Evolutionary conservation across 1,140 invertebrate genomes (phyloP).

Genomic region (Pissodes strobi): DNA sequence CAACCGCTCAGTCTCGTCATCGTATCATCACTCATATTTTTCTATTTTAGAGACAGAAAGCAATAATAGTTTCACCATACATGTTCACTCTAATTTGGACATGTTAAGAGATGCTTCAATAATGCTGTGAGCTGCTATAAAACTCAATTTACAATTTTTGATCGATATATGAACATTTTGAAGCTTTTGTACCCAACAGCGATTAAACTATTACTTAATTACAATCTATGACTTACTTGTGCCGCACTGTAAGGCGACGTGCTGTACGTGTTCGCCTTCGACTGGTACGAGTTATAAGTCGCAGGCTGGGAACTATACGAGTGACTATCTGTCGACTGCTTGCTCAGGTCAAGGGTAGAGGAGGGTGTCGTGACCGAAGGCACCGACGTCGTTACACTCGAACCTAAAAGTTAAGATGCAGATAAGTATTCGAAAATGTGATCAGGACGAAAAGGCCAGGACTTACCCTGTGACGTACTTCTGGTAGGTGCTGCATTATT

Average conservation of each 20-base stretch:
- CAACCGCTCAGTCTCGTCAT: conserved; percentile 28
- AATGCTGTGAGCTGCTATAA: too few relatives aligned
- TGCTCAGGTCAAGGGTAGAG: conserved; percentile 43
- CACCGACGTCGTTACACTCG: conserved; percentile 4
- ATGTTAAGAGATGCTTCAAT: too few relatives aligned
- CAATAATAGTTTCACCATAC: too few relatives aligned
- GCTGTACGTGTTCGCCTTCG: conserved; percentile 48
- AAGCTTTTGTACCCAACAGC: neutral
- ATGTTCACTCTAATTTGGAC: too few relatives aligned
- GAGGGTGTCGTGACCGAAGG: conserved; percentile 34
- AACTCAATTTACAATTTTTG: too few relatives aligned
- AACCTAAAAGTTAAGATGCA: neutral
- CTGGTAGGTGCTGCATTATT: conserved; percentile 39
- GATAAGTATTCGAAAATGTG: neutral
- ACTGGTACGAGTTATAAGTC: conserved; percentile 49
- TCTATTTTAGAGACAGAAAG: too few relatives aligned
- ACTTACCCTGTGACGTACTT: conserved; percentile 28
- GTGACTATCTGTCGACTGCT: conserved; percentile 45
- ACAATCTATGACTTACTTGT: conserved; percentile 44
- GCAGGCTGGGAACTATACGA: conserved; percentile 46
- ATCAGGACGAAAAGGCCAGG: too few relatives aligned
- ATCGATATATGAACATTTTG: too few relatives aligned
- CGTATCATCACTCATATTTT: conserved; percentile 43
- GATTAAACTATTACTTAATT: neutral
- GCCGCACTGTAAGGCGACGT: conserved; percentile 46